Evolutionary conservation across 2,888 invertebrate genomes (phyloP).

Genomic region (Cybosia mesomella): DNA sequence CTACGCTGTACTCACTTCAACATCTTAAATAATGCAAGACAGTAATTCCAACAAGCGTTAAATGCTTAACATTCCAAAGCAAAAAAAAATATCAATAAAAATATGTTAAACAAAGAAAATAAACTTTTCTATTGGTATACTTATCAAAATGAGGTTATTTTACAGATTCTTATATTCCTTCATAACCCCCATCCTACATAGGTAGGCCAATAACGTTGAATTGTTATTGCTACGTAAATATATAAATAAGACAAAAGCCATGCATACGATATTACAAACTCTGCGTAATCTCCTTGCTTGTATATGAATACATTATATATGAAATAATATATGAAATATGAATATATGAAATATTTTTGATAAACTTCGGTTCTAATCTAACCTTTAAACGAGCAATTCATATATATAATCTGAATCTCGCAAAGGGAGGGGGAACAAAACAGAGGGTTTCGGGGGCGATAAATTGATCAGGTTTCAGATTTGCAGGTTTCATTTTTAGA

Average conservation of each 20-base stretch:
- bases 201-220: slow-evolving; percentile 6
- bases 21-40: too few species aligned
- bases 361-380: slow-evolving; percentile 32
- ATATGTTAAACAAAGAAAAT: neutral
- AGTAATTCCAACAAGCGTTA: neutral
- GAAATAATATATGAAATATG: slow-evolving; percentile 29
- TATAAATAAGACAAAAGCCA: slow-evolving; percentile 43
- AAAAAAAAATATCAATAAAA: neutral
- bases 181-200: neutral
- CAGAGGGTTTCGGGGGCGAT: too few species aligned
- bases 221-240: slow-evolving; percentile 22
- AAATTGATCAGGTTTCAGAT: too few species aligned
- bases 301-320: too few species aligned
- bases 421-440: too few species aligned
- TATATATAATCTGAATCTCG: too few species aligned
- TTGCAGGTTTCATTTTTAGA: too few species aligned
- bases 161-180: neutral
- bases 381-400: too few species aligned
- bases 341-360: slow-evolving; percentile 32
- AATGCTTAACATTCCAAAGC: neutral
- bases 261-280: slow-evolving; percentile 54
- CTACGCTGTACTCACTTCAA: too few species aligned
- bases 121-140: neutral
- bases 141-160: neutral
- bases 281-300: slow-evolving; percentile 36